Evolutionary conservation across 2,888 invertebrate genomes (phyloP).

Genomic region (Hetaerina titia): DNA sequence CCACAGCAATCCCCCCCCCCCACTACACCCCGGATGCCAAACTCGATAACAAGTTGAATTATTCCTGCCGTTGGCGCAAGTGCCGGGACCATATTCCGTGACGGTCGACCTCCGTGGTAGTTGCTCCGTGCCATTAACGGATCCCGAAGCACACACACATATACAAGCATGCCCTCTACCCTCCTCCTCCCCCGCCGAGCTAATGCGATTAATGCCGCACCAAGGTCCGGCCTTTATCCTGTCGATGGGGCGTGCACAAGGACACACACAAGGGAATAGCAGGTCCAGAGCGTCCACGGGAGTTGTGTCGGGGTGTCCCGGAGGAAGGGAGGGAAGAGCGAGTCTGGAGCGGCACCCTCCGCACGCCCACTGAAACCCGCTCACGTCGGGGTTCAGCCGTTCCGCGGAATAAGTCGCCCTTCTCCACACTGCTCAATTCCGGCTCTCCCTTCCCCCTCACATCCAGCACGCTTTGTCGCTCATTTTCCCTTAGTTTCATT

Average conservation of each 20-base stretch:
- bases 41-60: constrained; percentile 39
- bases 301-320: background rate
- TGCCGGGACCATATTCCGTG: constrained; percentile 35
- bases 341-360: background rate
- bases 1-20: background rate
- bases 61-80: background rate
- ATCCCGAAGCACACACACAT: background rate
- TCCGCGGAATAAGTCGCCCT: background rate
- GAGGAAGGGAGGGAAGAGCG: background rate
- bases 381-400: background rate
- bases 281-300: background rate
- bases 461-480: background rate
- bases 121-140: constrained; percentile 11
- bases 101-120: background rate
- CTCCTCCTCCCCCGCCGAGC: background rate
- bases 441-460: background rate
- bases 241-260: background rate
- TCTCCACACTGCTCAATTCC: background rate
- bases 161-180: background rate
- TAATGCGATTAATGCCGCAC: background rate
- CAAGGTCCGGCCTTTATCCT: background rate
- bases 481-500: constrained; percentile 15
- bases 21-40: constrained; percentile 9
- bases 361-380: background rate
- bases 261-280: background rate